Evolutionary conservation across 2,113 vertebrate genomes (phyloP).

Genomic region (Callithrix jacchus): DNA sequence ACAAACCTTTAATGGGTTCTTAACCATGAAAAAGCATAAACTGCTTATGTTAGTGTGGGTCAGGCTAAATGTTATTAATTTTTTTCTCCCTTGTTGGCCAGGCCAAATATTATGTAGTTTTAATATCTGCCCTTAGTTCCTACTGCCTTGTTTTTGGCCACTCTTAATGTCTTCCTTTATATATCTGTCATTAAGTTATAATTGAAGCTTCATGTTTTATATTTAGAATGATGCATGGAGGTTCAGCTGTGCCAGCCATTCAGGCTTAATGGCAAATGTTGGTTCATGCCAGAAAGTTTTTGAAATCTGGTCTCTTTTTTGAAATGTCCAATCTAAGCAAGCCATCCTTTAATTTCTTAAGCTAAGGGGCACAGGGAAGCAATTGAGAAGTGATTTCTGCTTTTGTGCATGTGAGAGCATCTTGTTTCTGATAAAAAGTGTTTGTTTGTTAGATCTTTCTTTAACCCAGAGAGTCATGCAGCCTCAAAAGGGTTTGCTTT

Average conservation of each 20-base stretch:
- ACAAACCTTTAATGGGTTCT: conserved; percentile 17
- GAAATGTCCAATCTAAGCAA: not conserved
- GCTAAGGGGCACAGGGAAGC: not conserved
- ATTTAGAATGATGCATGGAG: conserved; percentile 63
- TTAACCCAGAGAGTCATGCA: not conserved
- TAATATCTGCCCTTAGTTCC: conserved; percentile 23
- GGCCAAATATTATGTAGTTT: conserved; percentile 52
- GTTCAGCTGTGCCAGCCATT: conserved; percentile 54
- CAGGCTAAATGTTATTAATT: not conserved
- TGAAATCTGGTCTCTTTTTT: conserved; percentile 35
- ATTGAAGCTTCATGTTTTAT: conserved; percentile 68
- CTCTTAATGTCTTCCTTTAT: conserved; percentile 62
- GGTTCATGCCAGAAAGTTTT: conserved; percentile 27
- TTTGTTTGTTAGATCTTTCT: not conserved
- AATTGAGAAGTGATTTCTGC: not conserved
- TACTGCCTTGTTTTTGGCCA: conserved; percentile 48
- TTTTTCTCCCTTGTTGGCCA: conserved; percentile 20
- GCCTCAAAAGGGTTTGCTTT: not conserved
- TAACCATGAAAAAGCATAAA: conserved; percentile 33
- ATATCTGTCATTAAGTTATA: conserved; percentile 72
- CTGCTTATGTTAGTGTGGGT: conserved; percentile 39
- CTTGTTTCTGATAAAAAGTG: not conserved
- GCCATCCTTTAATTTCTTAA: not conserved
- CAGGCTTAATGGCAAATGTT: conserved; percentile 58
- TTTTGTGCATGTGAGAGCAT: not conserved